Base-by-base conservation (phyloP, 1,140 invertebrate genomes). In the Dendrolimus kikuchii region DNA sequence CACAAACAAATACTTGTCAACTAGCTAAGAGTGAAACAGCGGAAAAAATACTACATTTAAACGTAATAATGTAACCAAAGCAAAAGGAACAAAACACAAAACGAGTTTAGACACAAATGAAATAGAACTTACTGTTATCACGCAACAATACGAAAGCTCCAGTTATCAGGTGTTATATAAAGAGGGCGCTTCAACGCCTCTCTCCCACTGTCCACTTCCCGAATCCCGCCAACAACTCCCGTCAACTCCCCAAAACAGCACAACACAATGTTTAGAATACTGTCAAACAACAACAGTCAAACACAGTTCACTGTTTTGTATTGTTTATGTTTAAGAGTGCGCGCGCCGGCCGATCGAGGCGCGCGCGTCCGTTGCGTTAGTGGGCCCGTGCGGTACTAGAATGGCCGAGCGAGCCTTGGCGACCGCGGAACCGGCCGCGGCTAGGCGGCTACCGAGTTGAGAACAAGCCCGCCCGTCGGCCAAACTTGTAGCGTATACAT, bases 101-200 rank as follows among this genome's bases (percentile, higher is more conserved):
- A 23, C 23, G 23, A 23, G 23, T 23, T 23, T 23, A 23, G 23
- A 23, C 23, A 23, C 23, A 23, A 46, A 8, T 46, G 23, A 7
- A 46, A 46, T 37, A 71, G 59, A 72, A 85, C 79, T 85, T 65
- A 85, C 81, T 80, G 72, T 81, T 82, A 85, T 82, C 81, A 76
- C 69, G 74, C 62, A 68, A 76, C 68, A 68, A 76, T 74, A 74
- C 76, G 68, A 77, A 77, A 73, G 66, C 62, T 60, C 52, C 56
- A 62, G 63, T 58, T 77, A 80, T 77, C 77, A 75, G 64, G 52
- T 64, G 59, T 76, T 74, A 74, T 68, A 64, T 71, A 74, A 76
- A 66, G 55, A 64, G 65, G 57, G 71, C 63, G 59, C 65, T 62
- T 59, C 56, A 56, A 61, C 64, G 57, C 60, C 48, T 42, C 51